Conservation (phyloP, 92 coral and sea anemone genomes). For the Zoanthus gigantus region DNA sequence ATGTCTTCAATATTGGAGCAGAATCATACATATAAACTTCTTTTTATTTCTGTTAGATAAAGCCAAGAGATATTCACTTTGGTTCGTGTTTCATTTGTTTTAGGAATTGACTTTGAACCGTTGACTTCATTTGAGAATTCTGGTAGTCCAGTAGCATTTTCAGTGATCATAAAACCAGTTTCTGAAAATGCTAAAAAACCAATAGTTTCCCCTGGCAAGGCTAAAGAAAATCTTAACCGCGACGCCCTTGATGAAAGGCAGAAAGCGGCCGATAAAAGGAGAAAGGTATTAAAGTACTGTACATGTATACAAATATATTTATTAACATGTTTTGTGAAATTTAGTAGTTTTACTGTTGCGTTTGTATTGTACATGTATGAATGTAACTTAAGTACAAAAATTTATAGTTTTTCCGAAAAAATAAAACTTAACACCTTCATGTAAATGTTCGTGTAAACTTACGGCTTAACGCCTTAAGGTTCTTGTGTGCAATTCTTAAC, state of each 20-base stretch:
- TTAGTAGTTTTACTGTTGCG: too few relatives aligned
- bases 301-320: too few relatives aligned
- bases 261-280: conserved; percentile 79
- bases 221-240: conserved; percentile 79
- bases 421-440: too few relatives aligned
- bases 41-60: not conserved
- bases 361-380: too few relatives aligned
- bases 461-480: too few relatives aligned
- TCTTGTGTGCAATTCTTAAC: too few relatives aligned
- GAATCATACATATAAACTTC: too few relatives aligned
- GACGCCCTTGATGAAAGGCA: conserved; percentile 74
- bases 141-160: conserved; percentile 75
- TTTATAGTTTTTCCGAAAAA: too few relatives aligned
- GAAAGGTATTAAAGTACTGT: conserved; percentile 66
- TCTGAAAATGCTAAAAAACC: conserved; percentile 88
- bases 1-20: not conserved
- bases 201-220: conserved; percentile 79
- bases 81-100: not conserved
- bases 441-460: too few relatives aligned
- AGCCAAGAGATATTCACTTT: not conserved
- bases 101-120: conserved; percentile 24
- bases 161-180: conserved; percentile 79
- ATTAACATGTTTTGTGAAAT: too few relatives aligned
- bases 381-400: too few relatives aligned
- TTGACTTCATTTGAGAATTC: conserved; percentile 37